These are phyloP conservation scores for Peromyscus nudipes DNA, from an alignment of 2,797 vertebrate genomes.

Conservation along the genomic window DNA sequence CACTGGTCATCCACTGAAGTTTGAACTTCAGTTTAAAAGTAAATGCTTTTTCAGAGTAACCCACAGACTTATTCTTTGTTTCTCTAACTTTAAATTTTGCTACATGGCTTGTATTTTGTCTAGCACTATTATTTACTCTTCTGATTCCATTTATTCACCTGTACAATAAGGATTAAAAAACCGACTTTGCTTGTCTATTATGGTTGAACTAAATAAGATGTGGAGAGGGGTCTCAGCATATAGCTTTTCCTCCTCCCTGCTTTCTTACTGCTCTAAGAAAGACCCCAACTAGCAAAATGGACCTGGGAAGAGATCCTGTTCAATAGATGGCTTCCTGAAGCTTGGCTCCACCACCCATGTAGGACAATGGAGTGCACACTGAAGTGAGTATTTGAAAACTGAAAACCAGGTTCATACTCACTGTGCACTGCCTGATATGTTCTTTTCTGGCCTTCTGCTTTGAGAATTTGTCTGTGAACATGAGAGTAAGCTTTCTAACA, in stretches of 20 bases:
- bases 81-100: background rate
- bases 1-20: background rate
- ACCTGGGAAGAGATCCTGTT: background rate
- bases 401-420: background rate
- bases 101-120: background rate
- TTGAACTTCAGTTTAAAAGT: conserved; percentile 21
- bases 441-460: background rate
- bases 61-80: background rate
- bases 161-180: background rate
- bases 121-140: background rate
- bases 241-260: background rate
- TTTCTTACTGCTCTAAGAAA: background rate
- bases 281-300: background rate
- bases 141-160: background rate
- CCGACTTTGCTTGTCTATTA: background rate
- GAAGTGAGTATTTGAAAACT: background rate
- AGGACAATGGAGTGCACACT: background rate
- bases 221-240: background rate
- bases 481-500: background rate
- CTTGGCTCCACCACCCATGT: accelerated
- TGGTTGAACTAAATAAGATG: background rate
- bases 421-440: background rate
- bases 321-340: background rate
- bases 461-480: background rate
- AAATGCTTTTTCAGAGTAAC: background rate